phyloP scores from a whole-genome alignment of 2,113 vertebrate species.

The Crotalus horridus region DNA sequence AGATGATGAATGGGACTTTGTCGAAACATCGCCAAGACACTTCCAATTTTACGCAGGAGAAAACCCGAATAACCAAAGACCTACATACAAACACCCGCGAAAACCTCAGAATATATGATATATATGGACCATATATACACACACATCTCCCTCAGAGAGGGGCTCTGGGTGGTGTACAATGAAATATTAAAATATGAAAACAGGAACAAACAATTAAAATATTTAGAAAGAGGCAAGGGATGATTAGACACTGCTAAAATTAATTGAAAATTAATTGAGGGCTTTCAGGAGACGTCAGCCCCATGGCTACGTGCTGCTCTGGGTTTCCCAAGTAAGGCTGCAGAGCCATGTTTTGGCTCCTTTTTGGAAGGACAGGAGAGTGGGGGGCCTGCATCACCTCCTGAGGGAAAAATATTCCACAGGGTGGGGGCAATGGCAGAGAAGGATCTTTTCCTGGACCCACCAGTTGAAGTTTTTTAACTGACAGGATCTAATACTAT shows the following conservation, averaged over 20 bases:
- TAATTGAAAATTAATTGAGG: neutral
- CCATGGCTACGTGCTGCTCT: neutral
- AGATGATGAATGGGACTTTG: too few relatives aligned
- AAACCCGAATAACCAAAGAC: too few relatives aligned
- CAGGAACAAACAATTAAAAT: neutral
- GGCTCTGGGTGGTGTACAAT: neutral
- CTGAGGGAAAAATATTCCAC: neutral
- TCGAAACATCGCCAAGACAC: too few relatives aligned
- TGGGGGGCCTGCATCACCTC: neutral
- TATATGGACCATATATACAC: too few relatives aligned
- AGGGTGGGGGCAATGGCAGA: neutral
- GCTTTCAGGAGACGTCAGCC: neutral
- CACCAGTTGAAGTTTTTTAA: neutral
- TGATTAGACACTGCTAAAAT: neutral
- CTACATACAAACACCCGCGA: too few relatives aligned
- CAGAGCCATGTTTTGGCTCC: neutral
- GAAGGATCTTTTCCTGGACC: neutral
- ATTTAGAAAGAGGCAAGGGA: neutral
- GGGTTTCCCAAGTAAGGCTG: neutral
- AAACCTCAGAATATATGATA: too few relatives aligned
- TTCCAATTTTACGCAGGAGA: too few relatives aligned
- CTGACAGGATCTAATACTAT: neutral
- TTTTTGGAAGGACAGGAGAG: neutral
- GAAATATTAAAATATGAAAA: neutral
- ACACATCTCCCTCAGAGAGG: neutral